Evolutionary conservation across 2,888 invertebrate genomes (phyloP), one percentile per base, ranked within the genome.

Genomic region (Yponomeuta cagnagella): DNA sequence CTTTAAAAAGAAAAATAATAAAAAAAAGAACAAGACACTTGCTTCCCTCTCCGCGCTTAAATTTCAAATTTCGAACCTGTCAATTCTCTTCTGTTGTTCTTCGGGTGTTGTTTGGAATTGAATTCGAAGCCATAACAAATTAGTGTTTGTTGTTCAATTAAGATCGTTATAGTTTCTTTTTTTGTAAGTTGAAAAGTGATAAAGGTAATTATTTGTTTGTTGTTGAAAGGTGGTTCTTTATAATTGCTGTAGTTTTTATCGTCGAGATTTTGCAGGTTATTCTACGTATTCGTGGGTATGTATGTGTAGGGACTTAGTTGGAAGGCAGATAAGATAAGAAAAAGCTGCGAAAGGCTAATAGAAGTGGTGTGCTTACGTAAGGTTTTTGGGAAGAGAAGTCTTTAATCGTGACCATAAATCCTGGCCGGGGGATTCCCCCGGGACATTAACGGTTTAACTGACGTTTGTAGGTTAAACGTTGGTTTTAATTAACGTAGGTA

Each of bases 351-450:
- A 15, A 58, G 52, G 37, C 48, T 48, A 77, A 77, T 77, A 75
- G 73, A 71, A 74, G 74, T 74, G 73, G 43, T 43, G 74, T 74
- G 81, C 88, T 91, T 91, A 91, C 90, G 89, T 91, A 91, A 90
- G 90, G 78, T 76, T 78, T 79, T 81, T 80, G 78, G 79, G 80
- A 76, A 74, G n/a, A 43, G 48, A 75, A 77, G 75, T 76, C 77
- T 77, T 79, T 76, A 76, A 80, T 79, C 73, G 80, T 77, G 74
- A 73, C 74, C 75, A 77, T 76, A 73, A 48, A 68, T 68, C 23
- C n/a, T 52, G 52, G 67, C 30, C 8, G 33, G 31, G 23, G n/a
- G 68, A 58, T 68, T 31, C 68, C 48, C 31, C 15, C 23, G 68
- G 68, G 48, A 67, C 9, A 31, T 68, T 68, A 48, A 68, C 52